Evolutionary conservation across 2,888 invertebrate genomes (phyloP).

Genomic region (Cephus sareptanus): DNA sequence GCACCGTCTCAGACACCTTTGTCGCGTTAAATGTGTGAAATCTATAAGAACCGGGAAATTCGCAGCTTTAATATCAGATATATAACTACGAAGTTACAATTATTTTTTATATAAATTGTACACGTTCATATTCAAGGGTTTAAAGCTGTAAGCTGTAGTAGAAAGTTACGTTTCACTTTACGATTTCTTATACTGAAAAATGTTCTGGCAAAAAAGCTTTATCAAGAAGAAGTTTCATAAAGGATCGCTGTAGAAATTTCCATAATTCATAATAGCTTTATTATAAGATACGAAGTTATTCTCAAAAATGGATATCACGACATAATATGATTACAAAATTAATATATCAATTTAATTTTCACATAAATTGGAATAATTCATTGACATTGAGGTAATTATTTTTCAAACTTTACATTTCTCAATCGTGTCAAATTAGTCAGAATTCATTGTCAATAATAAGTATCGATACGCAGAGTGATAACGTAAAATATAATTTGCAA

Average conservation of each 20-base stretch:
- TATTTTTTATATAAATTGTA: neutral
- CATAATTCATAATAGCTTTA: too few relatives aligned
- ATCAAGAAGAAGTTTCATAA: neutral
- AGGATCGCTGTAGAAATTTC: neutral
- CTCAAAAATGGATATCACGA: neutral
- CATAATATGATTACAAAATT: too few relatives aligned
- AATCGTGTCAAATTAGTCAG: neutral
- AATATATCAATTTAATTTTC: neutral
- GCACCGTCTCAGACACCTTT: conserved; percentile 78
- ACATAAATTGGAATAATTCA: neutral
- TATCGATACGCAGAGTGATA: neutral
- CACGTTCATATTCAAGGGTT: neutral
- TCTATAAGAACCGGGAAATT: conserved; percentile 62
- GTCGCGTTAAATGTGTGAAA: conserved; percentile 89
- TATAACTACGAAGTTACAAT: neutral
- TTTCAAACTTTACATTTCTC: neutral
- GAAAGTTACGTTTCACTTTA: neutral
- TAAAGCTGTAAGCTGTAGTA: neutral
- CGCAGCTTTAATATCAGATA: neutral
- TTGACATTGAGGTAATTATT: neutral
- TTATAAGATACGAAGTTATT: neutral
- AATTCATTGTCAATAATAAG: neutral
- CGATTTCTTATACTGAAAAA: neutral
- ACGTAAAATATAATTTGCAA: conserved; percentile 6
- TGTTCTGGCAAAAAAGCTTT: neutral